Evolutionary conservation across 37 sponge, comb jelly and placozoan genomes (phyloP).

Genomic region (Tethya wilhelma): DNA sequence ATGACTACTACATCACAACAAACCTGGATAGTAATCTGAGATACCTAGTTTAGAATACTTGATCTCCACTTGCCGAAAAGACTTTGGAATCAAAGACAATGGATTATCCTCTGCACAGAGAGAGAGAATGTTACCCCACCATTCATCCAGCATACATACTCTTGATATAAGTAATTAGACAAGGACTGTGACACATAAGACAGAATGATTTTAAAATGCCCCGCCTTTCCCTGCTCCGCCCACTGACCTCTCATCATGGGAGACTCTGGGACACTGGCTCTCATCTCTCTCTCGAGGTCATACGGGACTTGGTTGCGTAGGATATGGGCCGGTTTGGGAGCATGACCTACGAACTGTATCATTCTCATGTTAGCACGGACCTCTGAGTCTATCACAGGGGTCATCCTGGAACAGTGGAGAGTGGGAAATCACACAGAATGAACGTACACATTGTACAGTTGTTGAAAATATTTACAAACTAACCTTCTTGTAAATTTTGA

Average conservation of each 20-base stretch:
- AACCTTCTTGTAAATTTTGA: constrained; percentile 71
- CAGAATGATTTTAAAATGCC: neutral
- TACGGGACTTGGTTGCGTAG: constrained; percentile 70
- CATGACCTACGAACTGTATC: constrained; percentile 76
- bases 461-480: neutral
- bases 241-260: constrained; percentile 85
- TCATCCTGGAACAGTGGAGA: neutral
- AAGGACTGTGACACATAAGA: no score
- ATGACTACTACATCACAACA: neutral
- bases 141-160: no score
- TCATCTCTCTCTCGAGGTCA: constrained; percentile 37
- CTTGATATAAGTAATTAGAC: no score
- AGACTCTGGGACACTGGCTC: constrained; percentile 63
- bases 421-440: neutral
- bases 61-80: constrained; percentile 74
- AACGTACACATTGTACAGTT: neutral
- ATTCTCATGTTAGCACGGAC: constrained; percentile 68
- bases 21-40: neutral
- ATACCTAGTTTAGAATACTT: constrained; percentile 78
- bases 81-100: constrained; percentile 68
- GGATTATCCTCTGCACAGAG: constrained; percentile 53
- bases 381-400: constrained; percentile 63
- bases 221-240: neutral
- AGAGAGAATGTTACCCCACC: no score
- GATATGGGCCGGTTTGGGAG: constrained; percentile 73